A percentile compares a stretch with the other conserved stretches of the same genome.
Conservation (phyloP, 53 echinoderm and acorn worm species). For the Temnopleurus reevesii region DNA sequence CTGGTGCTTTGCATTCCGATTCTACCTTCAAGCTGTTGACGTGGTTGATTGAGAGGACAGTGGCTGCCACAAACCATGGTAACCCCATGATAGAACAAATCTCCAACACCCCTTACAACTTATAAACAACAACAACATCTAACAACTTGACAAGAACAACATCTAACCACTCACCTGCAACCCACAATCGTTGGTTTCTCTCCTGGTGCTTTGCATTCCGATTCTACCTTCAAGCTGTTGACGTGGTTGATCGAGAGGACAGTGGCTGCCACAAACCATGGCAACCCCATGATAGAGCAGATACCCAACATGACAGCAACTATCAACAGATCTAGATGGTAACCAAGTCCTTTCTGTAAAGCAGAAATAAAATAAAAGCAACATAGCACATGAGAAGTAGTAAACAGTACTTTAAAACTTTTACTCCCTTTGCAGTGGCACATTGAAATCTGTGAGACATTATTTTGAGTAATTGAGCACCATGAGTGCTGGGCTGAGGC, state of each 20-base stretch:
- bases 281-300: conserved; percentile 87
- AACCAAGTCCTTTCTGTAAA: conserved; percentile 91
- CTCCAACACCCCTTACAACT: no score
- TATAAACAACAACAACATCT: no score
- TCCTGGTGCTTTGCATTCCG: conserved; percentile 86
- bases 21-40: conserved; percentile 93
- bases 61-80: conserved; percentile 97
- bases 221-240: conserved; percentile 89
- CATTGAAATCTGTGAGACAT: no score
- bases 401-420: no score
- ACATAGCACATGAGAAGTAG: no score
- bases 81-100: conserved; percentile 87
- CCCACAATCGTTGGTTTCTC: conserved; percentile 84
- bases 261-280: conserved; percentile 97
- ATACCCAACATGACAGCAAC: conserved; percentile 81
- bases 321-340: conserved; percentile 84
- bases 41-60: conserved; percentile 92
- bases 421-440: no score
- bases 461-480: no score
- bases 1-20: conserved; percentile 87
- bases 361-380: no score
- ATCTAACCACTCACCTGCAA: conserved; percentile 65
- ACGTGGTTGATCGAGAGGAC: conserved; percentile 96
- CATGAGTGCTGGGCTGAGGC: no score
- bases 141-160: no score